Evolutionary conservation across 2,113 vertebrate genomes (phyloP).

Genomic region (Hippotragus niger): DNA sequence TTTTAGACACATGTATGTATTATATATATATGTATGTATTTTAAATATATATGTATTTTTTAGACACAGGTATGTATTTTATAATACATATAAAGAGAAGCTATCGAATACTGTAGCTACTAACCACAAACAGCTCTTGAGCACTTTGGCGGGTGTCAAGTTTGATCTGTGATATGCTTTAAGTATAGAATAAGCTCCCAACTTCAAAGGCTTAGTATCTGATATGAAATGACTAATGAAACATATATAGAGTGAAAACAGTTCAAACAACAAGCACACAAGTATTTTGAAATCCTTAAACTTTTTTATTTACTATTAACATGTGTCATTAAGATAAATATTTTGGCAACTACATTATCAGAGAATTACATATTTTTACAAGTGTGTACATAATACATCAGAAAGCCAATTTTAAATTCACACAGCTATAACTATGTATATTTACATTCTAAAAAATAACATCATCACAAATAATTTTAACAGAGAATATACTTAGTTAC

Average conservation of each 20-base stretch:
- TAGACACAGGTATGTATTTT: not conserved
- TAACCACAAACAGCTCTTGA: not conserved
- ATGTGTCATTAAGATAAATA: constrained; percentile 86
- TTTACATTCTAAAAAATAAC: constrained; percentile 52
- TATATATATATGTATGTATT: not conserved
- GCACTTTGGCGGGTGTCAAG: too few species aligned
- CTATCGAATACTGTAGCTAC: not conserved
- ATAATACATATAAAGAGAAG: not conserved
- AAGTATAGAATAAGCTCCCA: not conserved
- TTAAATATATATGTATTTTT: not conserved
- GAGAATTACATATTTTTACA: constrained; percentile 88
- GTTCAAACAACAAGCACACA: not conserved
- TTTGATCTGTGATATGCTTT: not conserved
- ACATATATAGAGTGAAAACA: not conserved
- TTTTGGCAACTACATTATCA: constrained; percentile 87
- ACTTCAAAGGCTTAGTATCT: not conserved
- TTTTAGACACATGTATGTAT: not conserved
- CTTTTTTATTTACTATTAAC: not conserved
- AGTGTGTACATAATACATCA: constrained; percentile 86
- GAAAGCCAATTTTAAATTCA: constrained; percentile 80
- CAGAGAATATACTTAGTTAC: constrained; percentile 62
- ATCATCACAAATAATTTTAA: constrained; percentile 54
- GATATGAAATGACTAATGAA: not conserved
- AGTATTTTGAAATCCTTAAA: not conserved
- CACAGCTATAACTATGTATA: constrained; percentile 32